These are phyloP conservation scores for Nyctibius grandis DNA, from an alignment of 2,797 vertebrate species.

Conservation along the genomic window DNA sequence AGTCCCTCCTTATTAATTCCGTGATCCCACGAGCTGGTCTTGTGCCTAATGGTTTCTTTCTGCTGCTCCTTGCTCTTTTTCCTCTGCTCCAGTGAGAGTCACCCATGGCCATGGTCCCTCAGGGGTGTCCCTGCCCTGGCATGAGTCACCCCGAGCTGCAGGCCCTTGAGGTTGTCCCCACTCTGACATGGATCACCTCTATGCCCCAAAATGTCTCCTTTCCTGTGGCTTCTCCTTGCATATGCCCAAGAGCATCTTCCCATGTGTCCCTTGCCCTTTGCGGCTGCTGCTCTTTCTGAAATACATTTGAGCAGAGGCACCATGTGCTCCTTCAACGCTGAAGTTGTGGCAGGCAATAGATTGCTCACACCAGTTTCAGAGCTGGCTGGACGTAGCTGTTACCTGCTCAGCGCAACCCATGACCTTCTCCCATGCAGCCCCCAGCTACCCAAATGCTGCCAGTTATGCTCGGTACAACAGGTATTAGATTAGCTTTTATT, in stretches of 20 bases:
- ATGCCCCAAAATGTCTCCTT: neutral
- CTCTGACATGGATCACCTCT: neutral
- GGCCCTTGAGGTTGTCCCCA: neutral
- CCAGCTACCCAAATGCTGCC: neutral
- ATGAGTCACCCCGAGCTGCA: neutral
- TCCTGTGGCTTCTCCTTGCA: rapidly evolving
- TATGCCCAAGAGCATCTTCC: neutral
- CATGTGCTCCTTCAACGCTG: rapidly evolving
- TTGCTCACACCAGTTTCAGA: neutral
- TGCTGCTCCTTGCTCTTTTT: neutral
- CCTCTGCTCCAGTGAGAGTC: neutral
- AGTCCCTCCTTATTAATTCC: neutral
- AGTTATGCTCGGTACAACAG: neutral
- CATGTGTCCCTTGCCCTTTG: neutral
- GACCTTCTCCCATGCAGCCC: neutral
- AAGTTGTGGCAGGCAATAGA: neutral
- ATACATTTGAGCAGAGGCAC: neutral
- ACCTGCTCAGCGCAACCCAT: neutral
- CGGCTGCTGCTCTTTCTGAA: neutral
- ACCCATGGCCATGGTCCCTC: neutral
- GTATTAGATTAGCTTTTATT: neutral
- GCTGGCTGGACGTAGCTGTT: neutral
- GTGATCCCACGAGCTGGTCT: rapidly evolving
- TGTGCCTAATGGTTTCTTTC: neutral
- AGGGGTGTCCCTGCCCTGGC: neutral